These are phyloP conservation scores for Schizaphis graminum DNA, from an alignment of 2,888 invertebrate species.

Conservation along the genomic window DNA sequence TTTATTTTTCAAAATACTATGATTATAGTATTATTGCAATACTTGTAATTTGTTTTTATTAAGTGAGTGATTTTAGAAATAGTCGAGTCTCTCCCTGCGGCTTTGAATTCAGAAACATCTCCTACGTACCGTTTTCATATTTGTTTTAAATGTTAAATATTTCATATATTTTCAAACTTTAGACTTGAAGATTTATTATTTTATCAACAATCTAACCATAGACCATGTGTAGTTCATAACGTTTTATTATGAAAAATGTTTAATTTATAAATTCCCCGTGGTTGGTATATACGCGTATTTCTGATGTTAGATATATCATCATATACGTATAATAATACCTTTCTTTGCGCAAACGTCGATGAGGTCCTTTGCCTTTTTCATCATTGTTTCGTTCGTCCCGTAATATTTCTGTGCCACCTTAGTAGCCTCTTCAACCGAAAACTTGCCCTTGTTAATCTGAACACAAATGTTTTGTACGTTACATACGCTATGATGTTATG, in stretches of 20 bases:
- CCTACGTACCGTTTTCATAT: not conserved
- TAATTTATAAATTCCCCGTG: not conserved
- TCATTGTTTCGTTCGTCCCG: conserved; percentile 41
- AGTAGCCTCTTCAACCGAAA: conserved; percentile 56
- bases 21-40: not conserved
- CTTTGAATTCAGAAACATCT: not conserved
- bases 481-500: not conserved
- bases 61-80: not conserved
- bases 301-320: not conserved
- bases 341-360: conserved; percentile 52
- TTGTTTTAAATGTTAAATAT: not conserved
- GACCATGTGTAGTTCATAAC: not conserved
- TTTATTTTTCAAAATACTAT: not conserved
- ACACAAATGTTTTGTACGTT: not conserved
- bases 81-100: not conserved
- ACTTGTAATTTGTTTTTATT: not conserved
- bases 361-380: conserved; percentile 56
- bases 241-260: not conserved
- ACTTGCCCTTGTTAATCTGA: conserved; percentile 53
- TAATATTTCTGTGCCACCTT: conserved; percentile 60
- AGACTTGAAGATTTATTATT: not conserved
- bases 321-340: not conserved
- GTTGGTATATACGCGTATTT: not conserved
- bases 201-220: not conserved
- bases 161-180: not conserved